Evolutionary conservation across 1,140 invertebrate species (phyloP).

Genomic region (Parasteatoda tepidariorum): DNA sequence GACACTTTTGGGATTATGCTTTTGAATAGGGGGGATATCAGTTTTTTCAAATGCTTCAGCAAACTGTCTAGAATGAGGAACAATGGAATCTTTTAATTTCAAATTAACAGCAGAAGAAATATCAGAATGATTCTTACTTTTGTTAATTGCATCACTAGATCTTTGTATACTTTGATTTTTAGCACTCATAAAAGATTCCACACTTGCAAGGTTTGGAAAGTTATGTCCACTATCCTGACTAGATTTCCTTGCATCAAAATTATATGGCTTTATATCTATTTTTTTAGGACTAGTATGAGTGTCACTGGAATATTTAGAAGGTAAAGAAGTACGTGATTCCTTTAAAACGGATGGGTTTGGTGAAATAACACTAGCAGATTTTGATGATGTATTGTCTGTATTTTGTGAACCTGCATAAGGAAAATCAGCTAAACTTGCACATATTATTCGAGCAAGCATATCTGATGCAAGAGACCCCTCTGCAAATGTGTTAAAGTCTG

Average conservation of each 20-base stretch:
- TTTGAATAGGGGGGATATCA: conserved; percentile 35
- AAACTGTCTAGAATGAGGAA: conserved; percentile 56
- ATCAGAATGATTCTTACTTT: conserved; percentile 33
- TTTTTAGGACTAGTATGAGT: conserved; percentile 45
- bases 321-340: background rate
- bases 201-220: conserved; percentile 30
- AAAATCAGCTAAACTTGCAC: conserved; percentile 62
- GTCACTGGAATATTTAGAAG: conserved; percentile 45
- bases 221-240: conserved; percentile 42
- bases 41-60: conserved; percentile 57
- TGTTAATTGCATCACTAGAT: conserved; percentile 15
- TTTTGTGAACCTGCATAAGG: conserved; percentile 61
- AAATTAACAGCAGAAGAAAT: conserved; percentile 39
- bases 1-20: conserved; percentile 31
- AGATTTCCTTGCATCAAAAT: conserved; percentile 36
- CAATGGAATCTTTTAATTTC: conserved; percentile 48
- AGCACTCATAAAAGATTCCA: conserved; percentile 47
- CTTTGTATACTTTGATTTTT: conserved; percentile 24
- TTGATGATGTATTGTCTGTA: conserved; percentile 39
- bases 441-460: conserved; percentile 62
- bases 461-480: conserved; percentile 57
- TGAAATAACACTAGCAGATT: conserved; percentile 49
- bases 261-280: conserved; percentile 34
- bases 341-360: conserved; percentile 27
- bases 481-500: conserved; percentile 47